Percentiles rank a stretch among this genome's conserved stretches.
phyloP scores from a whole-genome alignment of 2,797 vertebrate species.

The Sebastes variabilis region DNA sequence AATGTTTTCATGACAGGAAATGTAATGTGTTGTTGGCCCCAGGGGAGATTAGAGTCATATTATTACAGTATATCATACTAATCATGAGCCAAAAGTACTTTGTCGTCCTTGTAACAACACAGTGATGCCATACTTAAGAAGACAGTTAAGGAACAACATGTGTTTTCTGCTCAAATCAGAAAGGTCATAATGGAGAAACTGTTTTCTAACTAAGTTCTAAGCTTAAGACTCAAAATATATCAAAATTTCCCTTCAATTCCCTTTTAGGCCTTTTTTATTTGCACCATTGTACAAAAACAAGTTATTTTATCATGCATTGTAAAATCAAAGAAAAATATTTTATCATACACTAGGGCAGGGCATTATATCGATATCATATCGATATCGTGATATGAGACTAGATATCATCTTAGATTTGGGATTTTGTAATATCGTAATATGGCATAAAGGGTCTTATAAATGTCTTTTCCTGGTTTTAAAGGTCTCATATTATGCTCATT shows the following conservation, averaged over 20 bases:
- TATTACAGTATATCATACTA: background rate
- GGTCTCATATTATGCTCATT: fast-evolving
- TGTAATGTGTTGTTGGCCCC: slow-evolving; percentile 33
- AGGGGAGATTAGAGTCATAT: slow-evolving; percentile 1
- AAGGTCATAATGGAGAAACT: background rate
- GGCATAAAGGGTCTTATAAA: too few species aligned
- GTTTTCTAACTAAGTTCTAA: background rate
- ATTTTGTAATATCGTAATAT: too few species aligned
- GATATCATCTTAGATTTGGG: too few species aligned
- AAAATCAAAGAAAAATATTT: background rate
- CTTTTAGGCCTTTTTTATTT: background rate
- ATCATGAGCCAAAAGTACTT: slow-evolving; percentile 13
- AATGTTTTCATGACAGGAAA: slow-evolving; percentile 34
- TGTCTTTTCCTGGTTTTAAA: too few species aligned
- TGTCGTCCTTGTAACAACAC: slow-evolving; percentile 17
- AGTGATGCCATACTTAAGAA: background rate
- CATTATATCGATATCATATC: too few species aligned
- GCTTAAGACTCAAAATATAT: background rate
- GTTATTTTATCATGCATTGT: background rate
- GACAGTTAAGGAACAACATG: background rate
- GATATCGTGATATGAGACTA: too few species aligned
- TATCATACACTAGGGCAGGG: too few species aligned
- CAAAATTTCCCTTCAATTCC: background rate
- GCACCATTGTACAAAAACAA: background rate
- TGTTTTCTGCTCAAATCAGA: background rate